A percentile compares a stretch with the other conserved stretches of the same genome.
Evolutionary conservation across 53 echinoderm and acorn worm species (phyloP).

Genomic region (Holothuria leucospilota): DNA sequence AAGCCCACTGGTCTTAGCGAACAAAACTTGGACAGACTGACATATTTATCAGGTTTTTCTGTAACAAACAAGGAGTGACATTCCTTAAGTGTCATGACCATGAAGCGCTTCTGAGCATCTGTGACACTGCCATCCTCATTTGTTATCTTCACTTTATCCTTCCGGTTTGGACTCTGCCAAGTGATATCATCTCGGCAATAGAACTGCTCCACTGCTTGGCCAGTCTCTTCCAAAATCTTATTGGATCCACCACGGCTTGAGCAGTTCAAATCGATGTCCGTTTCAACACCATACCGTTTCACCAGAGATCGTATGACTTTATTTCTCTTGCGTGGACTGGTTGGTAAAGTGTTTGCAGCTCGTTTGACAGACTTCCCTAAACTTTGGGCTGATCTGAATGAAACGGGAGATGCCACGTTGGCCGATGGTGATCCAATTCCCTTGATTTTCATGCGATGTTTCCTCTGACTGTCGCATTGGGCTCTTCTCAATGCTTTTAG

Average conservation of each 20-base stretch:
- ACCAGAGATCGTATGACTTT: slow-evolving; percentile 19
- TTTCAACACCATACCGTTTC: background rate
- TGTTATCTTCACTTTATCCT: slow-evolving; percentile 26
- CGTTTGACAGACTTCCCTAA: slow-evolving; percentile 32
- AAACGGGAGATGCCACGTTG: no score
- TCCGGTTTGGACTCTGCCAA: slow-evolving; percentile 43
- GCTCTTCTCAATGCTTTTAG: no score
- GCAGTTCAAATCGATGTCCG: background rate
- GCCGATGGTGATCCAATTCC: no score
- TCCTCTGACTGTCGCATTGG: no score
- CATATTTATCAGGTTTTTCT: slow-evolving; percentile 33
- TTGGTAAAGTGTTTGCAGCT: slow-evolving; percentile 31
- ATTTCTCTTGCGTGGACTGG: slow-evolving; percentile 29
- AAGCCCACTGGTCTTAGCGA: slow-evolving; percentile 25
- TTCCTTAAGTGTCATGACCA: slow-evolving; percentile 48
- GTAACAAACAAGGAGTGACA: slow-evolving; percentile 20
- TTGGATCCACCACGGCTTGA: slow-evolving; percentile 23
- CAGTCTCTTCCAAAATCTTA: slow-evolving; percentile 18
- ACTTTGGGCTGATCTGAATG: slow-evolving; percentile 8
- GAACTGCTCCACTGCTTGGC: slow-evolving; percentile 26
- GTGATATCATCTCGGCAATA: slow-evolving; percentile 49
- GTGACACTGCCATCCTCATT: slow-evolving; percentile 16
- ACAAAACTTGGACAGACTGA: slow-evolving; percentile 49
- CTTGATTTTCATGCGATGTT: no score
- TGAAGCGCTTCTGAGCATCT: slow-evolving; percentile 50